Percentiles rank a stretch among this genome's conserved stretches.
These are phyloP conservation scores for Lithobates pipiens DNA, from an alignment of 2,797 vertebrate species.

Conservation along the genomic window DNA sequence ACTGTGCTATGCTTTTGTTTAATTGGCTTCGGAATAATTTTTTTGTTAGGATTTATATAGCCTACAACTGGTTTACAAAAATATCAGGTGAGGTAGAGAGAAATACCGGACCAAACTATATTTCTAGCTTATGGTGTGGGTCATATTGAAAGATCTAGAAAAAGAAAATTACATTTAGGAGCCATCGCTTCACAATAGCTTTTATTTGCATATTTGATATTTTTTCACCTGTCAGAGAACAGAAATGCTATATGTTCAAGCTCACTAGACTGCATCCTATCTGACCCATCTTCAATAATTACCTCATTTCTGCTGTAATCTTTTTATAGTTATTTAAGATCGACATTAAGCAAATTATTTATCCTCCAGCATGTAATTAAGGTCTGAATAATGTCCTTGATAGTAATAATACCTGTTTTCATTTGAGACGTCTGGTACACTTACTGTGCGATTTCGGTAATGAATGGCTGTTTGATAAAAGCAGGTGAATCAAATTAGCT, in stretches of 20 bases:
- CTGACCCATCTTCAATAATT: slow-evolving; percentile 23
- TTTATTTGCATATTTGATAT: slow-evolving; percentile 44
- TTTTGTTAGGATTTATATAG: too few species aligned
- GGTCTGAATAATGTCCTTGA: slow-evolving; percentile 50
- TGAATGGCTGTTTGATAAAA: slow-evolving; percentile 46
- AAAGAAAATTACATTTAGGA: background rate
- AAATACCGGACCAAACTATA: background rate
- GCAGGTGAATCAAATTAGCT: slow-evolving; percentile 22
- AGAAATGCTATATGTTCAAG: slow-evolving; percentile 2
- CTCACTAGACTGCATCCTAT: slow-evolving; percentile 19
- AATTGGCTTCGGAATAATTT: too few species aligned
- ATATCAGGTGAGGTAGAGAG: background rate
- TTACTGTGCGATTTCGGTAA: slow-evolving; percentile 10
- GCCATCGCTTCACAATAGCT: slow-evolving; percentile 10
- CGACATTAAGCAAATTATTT: slow-evolving; percentile 52
- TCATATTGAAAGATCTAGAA: too few species aligned
- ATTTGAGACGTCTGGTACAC: slow-evolving; percentile 19
- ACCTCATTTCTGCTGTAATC: slow-evolving; percentile 55
- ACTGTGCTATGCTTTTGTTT: too few species aligned
- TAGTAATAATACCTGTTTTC: slow-evolving; percentile 52
- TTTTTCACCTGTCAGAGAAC: slow-evolving; percentile 11
- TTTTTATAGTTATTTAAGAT: slow-evolving; percentile 52
- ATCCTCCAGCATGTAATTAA: slow-evolving; percentile 63
- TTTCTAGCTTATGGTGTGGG: too few species aligned
- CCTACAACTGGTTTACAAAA: too few species aligned